Conservation (phyloP, 2,113 vertebrate genomes). For the Corynorhinus townsendii region DNA sequence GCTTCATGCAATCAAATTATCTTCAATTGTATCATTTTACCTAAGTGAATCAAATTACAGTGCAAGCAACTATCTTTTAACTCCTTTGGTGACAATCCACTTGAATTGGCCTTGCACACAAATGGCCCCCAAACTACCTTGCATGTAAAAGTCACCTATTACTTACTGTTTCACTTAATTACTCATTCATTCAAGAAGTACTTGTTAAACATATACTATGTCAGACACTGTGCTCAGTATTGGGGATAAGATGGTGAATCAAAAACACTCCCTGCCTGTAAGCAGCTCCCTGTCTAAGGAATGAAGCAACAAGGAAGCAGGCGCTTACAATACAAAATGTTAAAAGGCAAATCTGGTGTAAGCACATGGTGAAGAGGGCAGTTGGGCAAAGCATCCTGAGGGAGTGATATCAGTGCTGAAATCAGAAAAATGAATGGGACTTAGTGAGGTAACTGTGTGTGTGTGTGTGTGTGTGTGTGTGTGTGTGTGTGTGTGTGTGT, state of each 20-base stretch:
- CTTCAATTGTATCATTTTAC: background rate
- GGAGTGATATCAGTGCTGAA: background rate
- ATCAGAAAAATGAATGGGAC: background rate
- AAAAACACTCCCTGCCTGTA: background rate
- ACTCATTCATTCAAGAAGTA: background rate
- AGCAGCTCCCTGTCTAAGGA: background rate
- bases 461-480: background rate
- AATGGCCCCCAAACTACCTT: background rate
- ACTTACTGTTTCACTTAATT: background rate
- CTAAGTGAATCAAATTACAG: background rate
- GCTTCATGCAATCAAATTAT: background rate
- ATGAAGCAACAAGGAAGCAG: background rate
- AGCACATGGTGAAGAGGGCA: background rate
- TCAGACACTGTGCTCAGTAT: background rate
- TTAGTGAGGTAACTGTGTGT: background rate
- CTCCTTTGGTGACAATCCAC: background rate
- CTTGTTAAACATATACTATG: background rate
- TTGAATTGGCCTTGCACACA: background rate
- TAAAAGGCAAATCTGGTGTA: background rate
- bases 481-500: background rate
- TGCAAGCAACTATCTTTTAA: background rate
- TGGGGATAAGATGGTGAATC: background rate
- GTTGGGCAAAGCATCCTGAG: background rate
- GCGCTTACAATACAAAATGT: background rate
- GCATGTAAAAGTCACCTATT: background rate